phyloP scores from a whole-genome alignment of 1,140 invertebrate genomes.

The Camponotus vicinus region DNA sequence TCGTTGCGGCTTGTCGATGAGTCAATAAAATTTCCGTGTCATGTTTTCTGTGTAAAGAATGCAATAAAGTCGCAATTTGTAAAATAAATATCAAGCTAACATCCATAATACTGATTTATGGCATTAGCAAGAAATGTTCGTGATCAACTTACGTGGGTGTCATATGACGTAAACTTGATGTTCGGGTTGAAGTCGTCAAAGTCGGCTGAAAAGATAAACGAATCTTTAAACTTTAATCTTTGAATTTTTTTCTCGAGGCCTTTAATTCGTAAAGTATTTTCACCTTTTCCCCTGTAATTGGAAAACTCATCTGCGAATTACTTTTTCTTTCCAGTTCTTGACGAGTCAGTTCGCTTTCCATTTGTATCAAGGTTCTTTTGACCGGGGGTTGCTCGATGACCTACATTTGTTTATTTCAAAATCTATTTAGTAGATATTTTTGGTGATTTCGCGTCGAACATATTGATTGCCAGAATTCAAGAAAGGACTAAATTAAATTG shows the following conservation, averaged over 20 bases:
- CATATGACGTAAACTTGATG: background rate
- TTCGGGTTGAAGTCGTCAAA: background rate
- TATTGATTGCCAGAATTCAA: background rate
- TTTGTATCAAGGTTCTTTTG: background rate
- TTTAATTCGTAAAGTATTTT: background rate
- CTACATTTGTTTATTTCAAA: slow-evolving; percentile 34
- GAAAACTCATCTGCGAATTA: background rate
- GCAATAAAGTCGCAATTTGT: background rate
- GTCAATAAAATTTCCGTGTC: background rate
- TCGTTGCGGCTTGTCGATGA: background rate
- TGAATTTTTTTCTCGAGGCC: background rate
- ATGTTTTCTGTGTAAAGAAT: background rate
- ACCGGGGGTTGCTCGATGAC: background rate
- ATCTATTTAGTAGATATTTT: background rate
- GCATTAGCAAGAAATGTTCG: background rate
- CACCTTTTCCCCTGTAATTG: slow-evolving; percentile 6
- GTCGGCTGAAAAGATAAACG: slow-evolving; percentile 2
- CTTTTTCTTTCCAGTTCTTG: background rate
- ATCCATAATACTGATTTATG: background rate
- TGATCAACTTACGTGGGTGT: slow-evolving; percentile 22
- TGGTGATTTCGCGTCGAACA: background rate
- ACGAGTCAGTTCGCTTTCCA: background rate
- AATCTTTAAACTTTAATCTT: background rate
- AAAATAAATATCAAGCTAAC: background rate
- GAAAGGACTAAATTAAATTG: background rate